Base-by-base conservation (phyloP, 2,113 vertebrate species). In the Pampusana beccarii region DNA sequence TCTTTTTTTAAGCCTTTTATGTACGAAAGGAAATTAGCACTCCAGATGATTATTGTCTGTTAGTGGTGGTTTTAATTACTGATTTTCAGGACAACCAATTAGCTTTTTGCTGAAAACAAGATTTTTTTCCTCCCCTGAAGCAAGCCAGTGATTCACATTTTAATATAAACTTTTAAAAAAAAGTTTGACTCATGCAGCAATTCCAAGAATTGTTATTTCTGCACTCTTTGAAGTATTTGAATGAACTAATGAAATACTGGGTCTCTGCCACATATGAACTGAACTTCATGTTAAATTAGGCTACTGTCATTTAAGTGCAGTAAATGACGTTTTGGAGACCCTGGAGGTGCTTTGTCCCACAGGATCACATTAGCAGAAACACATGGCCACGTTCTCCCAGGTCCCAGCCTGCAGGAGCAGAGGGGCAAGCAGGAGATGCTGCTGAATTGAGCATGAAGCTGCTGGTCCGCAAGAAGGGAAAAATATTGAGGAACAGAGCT, bases 81-180 rank as follows among this genome's bases (percentile, higher is more conserved):
- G 56, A 93, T 87, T 88, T 96, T 95, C 51, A 88, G 85, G 86
- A 70, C 50, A 92, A 34, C 12, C 2, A 44, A 80, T 88, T 96
- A 86, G 87, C 44, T 88, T 97, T 93, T 82, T 94, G 57, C 77
- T 94, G 73, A 95, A 95, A 95, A 89, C 34, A 80, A 80, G 31
- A 11, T 2, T 7, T 84, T 80, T 88, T 74, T 56, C 75, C 46
- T 92, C 20, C 80, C 61, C 85, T 70, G 75, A 86, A 84, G 33
- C 69, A 94, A 96, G 5, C 60, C 69, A 87, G 23, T 91, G 69
- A 74, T 84, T 82, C 62, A 28, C 69, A 84, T 92, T 67, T 84
- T 92, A 86, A 92, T 88, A 84, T 16, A 26, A 78, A 79, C 81
- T 86, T 95, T 72, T 51, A 2, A 3, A 86, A 3, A 86, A 80